Evolutionary conservation across 2,797 vertebrate species (phyloP), one percentile per base, ranked within the genome.

Genomic region (Phataginus tetradactyla): DNA sequence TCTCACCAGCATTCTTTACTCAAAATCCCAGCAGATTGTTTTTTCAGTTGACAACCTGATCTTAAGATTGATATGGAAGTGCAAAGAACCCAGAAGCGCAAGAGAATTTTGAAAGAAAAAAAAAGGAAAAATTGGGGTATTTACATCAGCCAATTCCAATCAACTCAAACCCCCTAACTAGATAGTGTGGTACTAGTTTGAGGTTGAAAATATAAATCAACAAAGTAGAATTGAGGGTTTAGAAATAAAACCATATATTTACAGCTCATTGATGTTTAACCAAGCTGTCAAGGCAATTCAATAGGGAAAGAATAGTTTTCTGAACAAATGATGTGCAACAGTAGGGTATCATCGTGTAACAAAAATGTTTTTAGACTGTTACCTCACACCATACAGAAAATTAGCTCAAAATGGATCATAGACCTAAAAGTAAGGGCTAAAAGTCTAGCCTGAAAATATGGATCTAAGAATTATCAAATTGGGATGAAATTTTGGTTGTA

Each of bases 221-320:
- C 29, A 57, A 34, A 39, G 39, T 29, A 18, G 7, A 91, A 75
- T 13, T 55, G 61, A 77, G 66, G 66, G 20, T 32, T 79, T 37
- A 91, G 53, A 85, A 95, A 84, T 90, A 84, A 95, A 78, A 49
- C 21, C 57, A 87, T 84, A 61, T 1, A 32, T 57, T 59, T 79
- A 72, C 55, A 34, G 32, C 45, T 20, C 14, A 59, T 18, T 34
- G n/a, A 59, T 74, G n/a, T 78, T 79, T 45, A 84, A 68, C 21
- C 66, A 74, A 84, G n/a, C 4, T 59, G 49, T 42, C 64, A 45
- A 72, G 42, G 23, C 5, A 78, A 39, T 64, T 74, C 64, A 79
- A 5, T 42, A 39, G 29, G 32, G 51, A 77, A 72, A 42, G 3
- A 29, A 85, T 4, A 34, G 42, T n/a, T 27, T 34, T 81, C 78